Base-by-base conservation (phyloP, 2,888 invertebrate species). In the Drosophila picticornis region DNA sequence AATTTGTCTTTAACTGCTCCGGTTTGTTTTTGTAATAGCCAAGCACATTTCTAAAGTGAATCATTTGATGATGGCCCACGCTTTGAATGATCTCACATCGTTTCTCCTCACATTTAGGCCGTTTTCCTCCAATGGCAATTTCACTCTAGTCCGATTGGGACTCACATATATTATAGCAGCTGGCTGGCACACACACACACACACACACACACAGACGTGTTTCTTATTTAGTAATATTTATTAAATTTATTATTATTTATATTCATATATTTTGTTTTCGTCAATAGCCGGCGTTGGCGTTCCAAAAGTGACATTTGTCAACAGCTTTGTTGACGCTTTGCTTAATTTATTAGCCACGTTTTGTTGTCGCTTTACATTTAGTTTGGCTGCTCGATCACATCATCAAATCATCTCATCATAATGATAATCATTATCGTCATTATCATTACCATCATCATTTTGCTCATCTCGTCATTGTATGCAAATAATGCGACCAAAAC, bases 231-330 rank as follows among this genome's bases (percentile, higher is more conserved):
- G 60, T 52, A n/a, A 40, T n/a, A 50, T 16, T 66, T 59, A 72
- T 62, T 70, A 53, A 55, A 57, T 75, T 63, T 64, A 43, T 61
- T 56, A 70, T 56, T 53, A 43, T 34, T 48, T 50, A 22, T 57
- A 25, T 57, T 13, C 31, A 60, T 53, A 51, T 29, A 32, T 43
- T 29, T 36, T 29, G 43, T 43, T 71, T 65, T 52, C 56, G 43
- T 53, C 31, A 43, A 62, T 64, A 52, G 7, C 55, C 62, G 55
- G 83, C 72, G 81, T 81, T 69, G 72, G 72, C 60, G 75, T 78
- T 65, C 63, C 58, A 46, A 78, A 72, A 55, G 70, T 72, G 75
- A 67, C 75, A 88, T 84, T 88, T 86, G 87, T 88, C 84, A 88
- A 73, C 60, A 77, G 83, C 70, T 80, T 84, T 83, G 78, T 83